These are phyloP conservation scores for Puffinus mauretanicus DNA, from an alignment of 2,113 vertebrate genomes.

Conservation along the genomic window DNA sequence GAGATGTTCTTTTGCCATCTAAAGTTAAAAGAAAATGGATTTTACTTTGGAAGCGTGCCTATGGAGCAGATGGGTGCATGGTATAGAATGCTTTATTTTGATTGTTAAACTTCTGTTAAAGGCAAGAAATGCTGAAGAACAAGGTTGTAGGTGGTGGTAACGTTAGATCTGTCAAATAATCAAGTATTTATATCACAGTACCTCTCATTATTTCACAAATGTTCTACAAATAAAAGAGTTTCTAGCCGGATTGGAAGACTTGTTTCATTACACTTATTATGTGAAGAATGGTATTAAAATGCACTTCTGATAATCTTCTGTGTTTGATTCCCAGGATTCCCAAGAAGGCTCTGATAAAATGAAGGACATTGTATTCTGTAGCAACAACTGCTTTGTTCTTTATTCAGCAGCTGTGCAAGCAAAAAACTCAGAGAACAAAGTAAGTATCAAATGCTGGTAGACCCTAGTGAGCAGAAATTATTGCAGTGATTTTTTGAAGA, in stretches of 20 bases:
- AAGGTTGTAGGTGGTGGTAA: conserved; percentile 22
- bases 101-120: conserved; percentile 7
- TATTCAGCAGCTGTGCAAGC: conserved; percentile 77
- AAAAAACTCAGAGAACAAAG: conserved; percentile 76
- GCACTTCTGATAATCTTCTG: neutral
- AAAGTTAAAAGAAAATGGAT: conserved; percentile 4
- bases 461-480: neutral
- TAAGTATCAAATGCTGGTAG: conserved; percentile 43
- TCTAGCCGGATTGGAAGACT: neutral
- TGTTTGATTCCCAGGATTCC: conserved; percentile 68
- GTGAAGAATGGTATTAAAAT: neutral
- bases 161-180: conserved; percentile 22
- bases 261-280: neutral
- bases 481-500: neutral
- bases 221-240: conserved; percentile 7
- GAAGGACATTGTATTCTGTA: conserved; percentile 89
- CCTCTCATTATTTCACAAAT: neutral
- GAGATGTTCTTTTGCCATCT: neutral
- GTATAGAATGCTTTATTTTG: conserved; percentile 1
- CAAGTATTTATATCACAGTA: conserved; percentile 40
- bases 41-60: neutral
- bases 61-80: conserved; percentile 25
- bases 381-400: conserved; percentile 89
- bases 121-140: neutral
- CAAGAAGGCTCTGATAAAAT: conserved; percentile 74